Percentiles rank a stretch among this genome's conserved stretches.
These are phyloP conservation scores for Blastobasis adustella DNA, from an alignment of 2,888 invertebrate species.

Conservation along the genomic window DNA sequence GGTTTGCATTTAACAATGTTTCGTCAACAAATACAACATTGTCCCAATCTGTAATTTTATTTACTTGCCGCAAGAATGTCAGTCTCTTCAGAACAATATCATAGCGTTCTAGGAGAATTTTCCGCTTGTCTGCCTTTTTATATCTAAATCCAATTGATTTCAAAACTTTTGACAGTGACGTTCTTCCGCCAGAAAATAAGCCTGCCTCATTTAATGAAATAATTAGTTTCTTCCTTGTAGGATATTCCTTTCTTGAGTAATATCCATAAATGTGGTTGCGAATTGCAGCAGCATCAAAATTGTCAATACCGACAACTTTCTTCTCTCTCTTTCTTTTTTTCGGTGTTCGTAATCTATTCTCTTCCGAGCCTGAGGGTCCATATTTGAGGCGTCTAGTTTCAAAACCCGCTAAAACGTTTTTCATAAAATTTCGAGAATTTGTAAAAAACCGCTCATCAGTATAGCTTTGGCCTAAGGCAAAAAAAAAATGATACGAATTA, in stretches of 20 bases:
- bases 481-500: no score
- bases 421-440: no score
- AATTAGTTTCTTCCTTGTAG: constrained; percentile 4
- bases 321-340: constrained; percentile 5
- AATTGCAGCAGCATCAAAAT: constrained; percentile 9
- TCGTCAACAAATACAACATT: constrained; percentile 14
- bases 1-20: constrained; percentile 15
- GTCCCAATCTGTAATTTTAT: constrained; percentile 4
- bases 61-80: constrained; percentile 2
- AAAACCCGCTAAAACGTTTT: no score
- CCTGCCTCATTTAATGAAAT: constrained; percentile 4
- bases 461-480: no score
- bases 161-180: constrained; percentile 1
- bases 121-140: constrained; percentile 2
- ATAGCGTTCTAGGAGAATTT: background rate
- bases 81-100: background rate
- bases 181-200: constrained; percentile 6
- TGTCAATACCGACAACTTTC: constrained; percentile 2
- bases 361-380: constrained; percentile 8
- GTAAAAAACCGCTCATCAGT: no score
- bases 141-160: constrained; percentile 2
- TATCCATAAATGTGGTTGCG: constrained; percentile 10
- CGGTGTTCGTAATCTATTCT: constrained; percentile 10
- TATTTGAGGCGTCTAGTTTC: no score
- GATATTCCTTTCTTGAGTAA: constrained; percentile 7